Evolutionary conservation across 2,797 vertebrate species (phyloP).

Genomic region (Enteromius anoplus): DNA sequence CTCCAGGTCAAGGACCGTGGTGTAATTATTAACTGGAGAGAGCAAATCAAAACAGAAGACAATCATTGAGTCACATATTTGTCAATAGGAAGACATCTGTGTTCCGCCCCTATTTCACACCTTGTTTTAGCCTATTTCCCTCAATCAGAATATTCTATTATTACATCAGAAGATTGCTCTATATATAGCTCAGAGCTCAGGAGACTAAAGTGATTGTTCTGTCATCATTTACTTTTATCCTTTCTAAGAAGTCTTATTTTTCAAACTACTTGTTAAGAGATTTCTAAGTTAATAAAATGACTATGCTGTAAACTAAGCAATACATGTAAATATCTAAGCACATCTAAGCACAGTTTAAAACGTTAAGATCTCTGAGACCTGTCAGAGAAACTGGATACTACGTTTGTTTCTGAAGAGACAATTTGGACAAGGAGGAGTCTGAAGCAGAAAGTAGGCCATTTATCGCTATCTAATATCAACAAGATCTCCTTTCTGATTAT

Average conservation of each 20-base stretch:
- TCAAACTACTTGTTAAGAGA: neutral
- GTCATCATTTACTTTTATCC: neutral
- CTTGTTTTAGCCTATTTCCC: neutral
- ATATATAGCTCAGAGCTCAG: conserved; percentile 2
- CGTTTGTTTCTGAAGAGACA: neutral
- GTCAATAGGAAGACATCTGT: conserved; percentile 10
- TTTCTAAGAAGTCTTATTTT: neutral
- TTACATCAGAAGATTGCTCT: neutral
- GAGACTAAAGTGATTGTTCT: neutral
- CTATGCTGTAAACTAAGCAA: neutral
- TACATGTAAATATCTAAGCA: neutral
- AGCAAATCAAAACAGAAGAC: conserved; percentile 45
- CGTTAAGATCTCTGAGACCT: neutral
- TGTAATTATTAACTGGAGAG: conserved; percentile 75
- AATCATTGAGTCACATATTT: conserved; percentile 14
- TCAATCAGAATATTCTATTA: conserved; percentile 1
- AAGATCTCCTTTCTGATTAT: conserved; percentile 10
- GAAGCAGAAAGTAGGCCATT: neutral
- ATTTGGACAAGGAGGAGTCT: too few relatives aligned
- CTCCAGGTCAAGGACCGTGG: conserved; percentile 73
- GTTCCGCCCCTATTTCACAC: conserved; percentile 11
- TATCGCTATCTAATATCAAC: neutral
- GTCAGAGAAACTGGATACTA: neutral
- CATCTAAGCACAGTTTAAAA: neutral
- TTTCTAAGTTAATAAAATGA: neutral